These are phyloP conservation scores for Lithophane ornitopus DNA, from an alignment of 2,888 invertebrate genomes.

Conservation along the genomic window DNA sequence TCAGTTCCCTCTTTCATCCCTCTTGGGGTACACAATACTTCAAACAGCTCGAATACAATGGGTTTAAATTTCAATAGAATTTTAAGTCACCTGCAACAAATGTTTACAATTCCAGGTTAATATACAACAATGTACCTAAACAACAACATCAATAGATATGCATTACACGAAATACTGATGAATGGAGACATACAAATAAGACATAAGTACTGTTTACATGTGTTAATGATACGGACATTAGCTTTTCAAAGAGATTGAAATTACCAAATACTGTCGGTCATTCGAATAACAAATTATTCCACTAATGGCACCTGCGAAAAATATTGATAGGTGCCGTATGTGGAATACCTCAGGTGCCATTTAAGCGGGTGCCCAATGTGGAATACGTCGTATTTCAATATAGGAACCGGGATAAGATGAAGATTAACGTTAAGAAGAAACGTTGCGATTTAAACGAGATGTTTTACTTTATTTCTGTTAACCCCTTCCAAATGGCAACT, in stretches of 20 bases:
- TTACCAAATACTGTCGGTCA: background rate
- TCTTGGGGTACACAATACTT: background rate
- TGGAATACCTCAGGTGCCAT: too few species aligned
- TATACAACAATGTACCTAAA: background rate
- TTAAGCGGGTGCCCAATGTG: too few species aligned
- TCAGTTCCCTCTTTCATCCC: background rate
- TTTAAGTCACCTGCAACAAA: background rate
- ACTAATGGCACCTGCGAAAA: too few species aligned
- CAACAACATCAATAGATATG: background rate
- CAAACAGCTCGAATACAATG: slow-evolving; percentile 17
- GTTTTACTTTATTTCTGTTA: background rate
- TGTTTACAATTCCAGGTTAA: slow-evolving; percentile 8
- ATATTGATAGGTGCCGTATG: too few species aligned
- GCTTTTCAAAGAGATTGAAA: slow-evolving; percentile 3
- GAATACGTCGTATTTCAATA: too few species aligned
- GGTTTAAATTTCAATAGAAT: slow-evolving; percentile 22
- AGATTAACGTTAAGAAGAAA: background rate
- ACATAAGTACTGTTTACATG: background rate
- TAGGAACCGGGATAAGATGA: background rate
- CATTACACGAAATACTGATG: slow-evolving; percentile 10
- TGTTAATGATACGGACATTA: slow-evolving; percentile 17
- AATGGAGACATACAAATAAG: slow-evolving; percentile 19
- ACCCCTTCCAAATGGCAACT: background rate
- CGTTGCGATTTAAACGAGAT: background rate
- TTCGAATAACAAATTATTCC: too few species aligned